Percentiles rank a stretch among this genome's conserved stretches.
phyloP scores from a whole-genome alignment of 2,888 invertebrate species.

The Cordilura impudica region DNA sequence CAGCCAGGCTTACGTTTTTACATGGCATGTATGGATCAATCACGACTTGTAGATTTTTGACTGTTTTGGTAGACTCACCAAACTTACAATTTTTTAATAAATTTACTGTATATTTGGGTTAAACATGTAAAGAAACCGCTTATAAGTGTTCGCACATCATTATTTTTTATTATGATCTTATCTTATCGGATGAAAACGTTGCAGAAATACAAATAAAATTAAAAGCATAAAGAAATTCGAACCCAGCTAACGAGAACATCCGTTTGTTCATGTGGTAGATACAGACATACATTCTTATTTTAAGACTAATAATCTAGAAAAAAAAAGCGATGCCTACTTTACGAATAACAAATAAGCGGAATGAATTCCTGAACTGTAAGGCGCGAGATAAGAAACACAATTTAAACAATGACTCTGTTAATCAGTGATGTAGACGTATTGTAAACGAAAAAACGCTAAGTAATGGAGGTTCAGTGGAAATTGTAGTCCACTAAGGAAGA shows the following conservation, averaged over 20 bases:
- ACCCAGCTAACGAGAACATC: slow-evolving; percentile 24
- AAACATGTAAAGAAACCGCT: background rate
- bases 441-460: background rate
- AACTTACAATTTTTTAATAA: too few species aligned
- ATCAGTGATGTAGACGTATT: background rate
- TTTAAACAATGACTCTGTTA: background rate
- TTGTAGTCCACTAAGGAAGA: too few species aligned
- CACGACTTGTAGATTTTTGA: too few species aligned
- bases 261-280: slow-evolving; percentile 15
- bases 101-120: too few species aligned
- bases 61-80: too few species aligned
- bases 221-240: slow-evolving; percentile 55
- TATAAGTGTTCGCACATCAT: slow-evolving; percentile 17
- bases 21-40: too few species aligned
- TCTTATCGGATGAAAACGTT: slow-evolving; percentile 45
- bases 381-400: slow-evolving; percentile 15
- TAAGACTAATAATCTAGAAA: slow-evolving; percentile 35
- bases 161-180: slow-evolving; percentile 25
- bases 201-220: slow-evolving; percentile 50
- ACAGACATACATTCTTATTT: too few species aligned
- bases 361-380: slow-evolving; percentile 26
- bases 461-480: too few species aligned
- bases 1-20: too few species aligned
- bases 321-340: slow-evolving; percentile 5
- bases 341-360: slow-evolving; percentile 37